Conservation (phyloP, 2,888 invertebrate genomes). For the Trypoxylon attenuatum region DNA sequence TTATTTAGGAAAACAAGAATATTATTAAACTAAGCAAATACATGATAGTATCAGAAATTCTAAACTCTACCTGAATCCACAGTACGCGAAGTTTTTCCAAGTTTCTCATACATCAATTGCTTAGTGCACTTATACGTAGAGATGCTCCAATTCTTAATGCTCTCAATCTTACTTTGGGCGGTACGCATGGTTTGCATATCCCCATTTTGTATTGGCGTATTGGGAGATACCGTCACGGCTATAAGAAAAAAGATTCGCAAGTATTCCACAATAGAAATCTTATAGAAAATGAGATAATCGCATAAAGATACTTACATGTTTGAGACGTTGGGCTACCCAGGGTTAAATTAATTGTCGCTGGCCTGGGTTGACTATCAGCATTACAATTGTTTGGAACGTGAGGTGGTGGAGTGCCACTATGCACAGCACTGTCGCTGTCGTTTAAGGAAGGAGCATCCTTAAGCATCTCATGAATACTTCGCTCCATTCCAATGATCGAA, state of each 20-base stretch:
- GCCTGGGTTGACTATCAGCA: constrained; percentile 77
- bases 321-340: constrained; percentile 80
- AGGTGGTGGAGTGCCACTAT: constrained; percentile 83
- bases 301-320: constrained; percentile 59
- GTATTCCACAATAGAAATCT: not conserved
- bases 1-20: too few relatives aligned
- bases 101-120: constrained; percentile 95
- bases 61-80: constrained; percentile 84
- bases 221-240: constrained; percentile 72
- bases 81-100: constrained; percentile 94
- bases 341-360: constrained; percentile 82
- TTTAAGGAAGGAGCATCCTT: constrained; percentile 88
- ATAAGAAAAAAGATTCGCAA: constrained; percentile 17
- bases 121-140: constrained; percentile 99
- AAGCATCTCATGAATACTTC: constrained; percentile 90
- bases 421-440: constrained; percentile 84
- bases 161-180: constrained; percentile 90
- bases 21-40: constrained; percentile 6
- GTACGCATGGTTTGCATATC: constrained; percentile 81
- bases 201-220: constrained; percentile 80
- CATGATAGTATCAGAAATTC: not conserved
- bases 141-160: constrained; percentile 96
- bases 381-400: constrained; percentile 66
- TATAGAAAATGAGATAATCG: too few relatives aligned
- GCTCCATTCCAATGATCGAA: constrained; percentile 74